A percentile compares a stretch with the other conserved stretches of the same genome.
phyloP scores from a whole-genome alignment of 2,888 invertebrate species.

The Dichetophora obliterata region DNA sequence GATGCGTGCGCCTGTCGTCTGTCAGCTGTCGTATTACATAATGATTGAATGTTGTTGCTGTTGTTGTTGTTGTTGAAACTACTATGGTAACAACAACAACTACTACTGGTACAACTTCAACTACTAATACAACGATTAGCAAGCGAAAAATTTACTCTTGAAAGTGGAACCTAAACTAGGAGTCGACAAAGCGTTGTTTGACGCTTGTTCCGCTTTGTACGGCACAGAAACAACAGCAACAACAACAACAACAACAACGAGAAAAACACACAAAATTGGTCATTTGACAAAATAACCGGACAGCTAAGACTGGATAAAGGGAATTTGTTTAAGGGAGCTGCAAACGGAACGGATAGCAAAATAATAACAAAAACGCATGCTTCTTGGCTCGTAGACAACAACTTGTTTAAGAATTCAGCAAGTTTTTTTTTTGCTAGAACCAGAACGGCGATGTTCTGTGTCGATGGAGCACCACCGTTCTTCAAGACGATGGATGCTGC shows the following conservation, averaged over 20 bases:
- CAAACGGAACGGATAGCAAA: background rate
- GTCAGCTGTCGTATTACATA: conserved; percentile 37
- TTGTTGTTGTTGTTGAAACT: too few species aligned
- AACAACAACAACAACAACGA: background rate
- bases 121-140: conserved; percentile 19
- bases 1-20: conserved; percentile 29
- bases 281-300: conserved; percentile 33
- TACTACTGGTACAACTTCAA: conserved; percentile 13
- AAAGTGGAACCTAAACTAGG: background rate
- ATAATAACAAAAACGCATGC: background rate
- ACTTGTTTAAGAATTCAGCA: conserved; percentile 32
- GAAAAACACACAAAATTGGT: conserved; percentile 26
- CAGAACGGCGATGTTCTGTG: background rate
- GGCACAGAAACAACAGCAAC: background rate
- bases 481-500: background rate
- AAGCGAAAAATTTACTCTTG: conserved; percentile 33
- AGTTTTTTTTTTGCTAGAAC: conserved; percentile 1
- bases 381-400: conserved; percentile 3
- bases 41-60: conserved; percentile 35
- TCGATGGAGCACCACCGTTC: background rate
- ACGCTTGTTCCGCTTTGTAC: conserved; percentile 31
- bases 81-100: conserved; percentile 4
- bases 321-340: background rate
- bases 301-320: background rate
- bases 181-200: conserved; percentile 28